Conservation (phyloP, 2,113 vertebrate genomes). For the Heterotilapia buettikoferi region DNA sequence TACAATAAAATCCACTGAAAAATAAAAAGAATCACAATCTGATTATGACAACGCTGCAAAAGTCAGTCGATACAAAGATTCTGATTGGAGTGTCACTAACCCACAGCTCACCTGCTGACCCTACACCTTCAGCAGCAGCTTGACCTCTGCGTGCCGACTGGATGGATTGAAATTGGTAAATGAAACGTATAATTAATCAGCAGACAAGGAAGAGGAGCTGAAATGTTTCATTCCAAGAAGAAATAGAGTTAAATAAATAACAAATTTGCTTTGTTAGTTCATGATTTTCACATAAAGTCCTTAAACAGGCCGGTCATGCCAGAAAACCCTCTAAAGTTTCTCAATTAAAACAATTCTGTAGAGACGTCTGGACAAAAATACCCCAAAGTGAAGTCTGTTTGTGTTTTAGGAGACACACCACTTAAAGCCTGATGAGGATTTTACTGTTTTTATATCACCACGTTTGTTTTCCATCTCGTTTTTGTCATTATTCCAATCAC, state of each 20-base stretch:
- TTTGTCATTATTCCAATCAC: neutral
- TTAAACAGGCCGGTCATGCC: neutral
- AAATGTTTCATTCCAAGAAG: neutral
- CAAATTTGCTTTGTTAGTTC: neutral
- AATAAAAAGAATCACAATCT: neutral
- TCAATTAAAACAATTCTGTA: neutral
- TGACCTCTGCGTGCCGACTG: constrained; percentile 9
- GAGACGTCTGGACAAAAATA: neutral
- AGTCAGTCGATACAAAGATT: neutral
- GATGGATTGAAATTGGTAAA: constrained; percentile 8
- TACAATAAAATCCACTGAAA: neutral
- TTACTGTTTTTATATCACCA: neutral
- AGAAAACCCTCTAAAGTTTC: neutral
- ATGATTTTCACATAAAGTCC: neutral
- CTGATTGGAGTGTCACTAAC: neutral
- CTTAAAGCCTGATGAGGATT: neutral
- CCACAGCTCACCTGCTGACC: neutral
- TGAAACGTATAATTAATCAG: neutral
- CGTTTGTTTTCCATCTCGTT: neutral
- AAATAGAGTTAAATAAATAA: neutral
- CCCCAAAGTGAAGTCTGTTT: neutral
- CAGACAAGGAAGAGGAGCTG: neutral
- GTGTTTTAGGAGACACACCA: neutral
- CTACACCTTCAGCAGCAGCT: neutral
- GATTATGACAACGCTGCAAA: neutral